Percentiles rank a stretch among this genome's conserved stretches.
phyloP scores from a whole-genome alignment of 2,888 invertebrate genomes.

The Drosophila cognata region DNA sequence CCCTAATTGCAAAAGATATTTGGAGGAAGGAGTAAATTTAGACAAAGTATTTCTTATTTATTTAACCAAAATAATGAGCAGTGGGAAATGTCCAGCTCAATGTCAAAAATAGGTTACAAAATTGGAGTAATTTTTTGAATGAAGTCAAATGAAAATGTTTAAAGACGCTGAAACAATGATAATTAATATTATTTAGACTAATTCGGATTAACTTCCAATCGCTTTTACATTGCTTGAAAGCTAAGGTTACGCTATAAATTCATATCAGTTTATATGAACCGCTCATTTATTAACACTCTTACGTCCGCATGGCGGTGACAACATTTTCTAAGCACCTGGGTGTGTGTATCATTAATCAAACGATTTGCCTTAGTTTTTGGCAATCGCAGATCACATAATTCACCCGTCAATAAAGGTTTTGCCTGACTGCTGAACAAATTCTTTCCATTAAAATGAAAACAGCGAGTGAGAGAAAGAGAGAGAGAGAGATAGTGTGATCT shows the following conservation, averaged over 20 bases:
- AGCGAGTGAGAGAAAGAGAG: slow-evolving; percentile 8
- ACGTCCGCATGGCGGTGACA: slow-evolving; percentile 25
- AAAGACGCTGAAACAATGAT: not conserved
- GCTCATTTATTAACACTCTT: slow-evolving; percentile 5
- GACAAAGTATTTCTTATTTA: not conserved
- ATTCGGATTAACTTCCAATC: not conserved
- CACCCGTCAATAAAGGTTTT: slow-evolving; percentile 57
- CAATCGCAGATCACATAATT: slow-evolving; percentile 51
- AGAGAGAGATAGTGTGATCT: slow-evolving; percentile 5
- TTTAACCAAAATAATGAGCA: slow-evolving; percentile 8
- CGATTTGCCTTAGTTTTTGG: slow-evolving; percentile 66
- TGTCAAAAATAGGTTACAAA: too few relatives aligned
- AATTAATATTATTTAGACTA: not conserved
- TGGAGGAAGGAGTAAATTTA: not conserved
- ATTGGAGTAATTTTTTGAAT: too few relatives aligned
- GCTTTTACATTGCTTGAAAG: not conserved
- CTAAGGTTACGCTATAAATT: too few relatives aligned
- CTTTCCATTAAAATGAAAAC: slow-evolving; percentile 76
- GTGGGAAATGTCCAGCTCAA: not conserved
- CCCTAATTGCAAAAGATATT: slow-evolving; percentile 9
- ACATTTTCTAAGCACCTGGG: slow-evolving; percentile 14
- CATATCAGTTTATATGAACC: not conserved
- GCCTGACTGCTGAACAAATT: slow-evolving; percentile 45
- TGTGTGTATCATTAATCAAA: slow-evolving; percentile 65
- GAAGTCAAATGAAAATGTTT: too few relatives aligned